Percentiles rank a stretch among this genome's conserved stretches.
phyloP scores from a whole-genome alignment of 2,888 invertebrate species.

The Terebella lapidaria region DNA sequence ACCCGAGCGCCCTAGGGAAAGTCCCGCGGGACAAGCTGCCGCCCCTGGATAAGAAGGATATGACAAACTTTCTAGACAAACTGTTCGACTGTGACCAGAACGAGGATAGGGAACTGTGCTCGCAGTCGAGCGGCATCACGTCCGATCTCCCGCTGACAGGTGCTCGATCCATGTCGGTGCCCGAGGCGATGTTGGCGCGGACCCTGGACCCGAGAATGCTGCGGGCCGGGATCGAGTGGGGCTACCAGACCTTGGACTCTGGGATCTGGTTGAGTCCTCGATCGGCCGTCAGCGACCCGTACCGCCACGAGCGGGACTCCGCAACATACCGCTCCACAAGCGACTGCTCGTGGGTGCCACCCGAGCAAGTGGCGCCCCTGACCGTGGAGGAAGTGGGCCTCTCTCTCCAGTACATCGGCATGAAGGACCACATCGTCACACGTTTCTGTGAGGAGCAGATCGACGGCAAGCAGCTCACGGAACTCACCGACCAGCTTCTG shows the following conservation, averaged over 20 bases:
- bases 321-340: not conserved
- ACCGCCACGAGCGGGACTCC: not conserved
- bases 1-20: not conserved
- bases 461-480: conserved; percentile 42
- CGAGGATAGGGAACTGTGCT: not conserved
- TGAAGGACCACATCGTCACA: conserved; percentile 43
- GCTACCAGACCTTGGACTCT: not conserved
- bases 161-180: not conserved
- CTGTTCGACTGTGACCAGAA: conserved; percentile 14
- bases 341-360: conserved; percentile 33
- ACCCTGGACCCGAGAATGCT: not conserved
- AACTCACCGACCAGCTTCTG: conserved; percentile 38
- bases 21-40: not conserved
- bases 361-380: conserved; percentile 32
- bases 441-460: conserved; percentile 45
- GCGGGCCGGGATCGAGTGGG: not conserved
- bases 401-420: conserved; percentile 44
- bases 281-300: conserved; percentile 1
- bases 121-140: not conserved
- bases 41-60: conserved; percentile 1
- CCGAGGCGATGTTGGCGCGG: not conserved
- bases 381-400: conserved; percentile 42
- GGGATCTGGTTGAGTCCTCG: not conserved
- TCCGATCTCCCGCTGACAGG: not conserved
- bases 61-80: conserved; percentile 10